Percentiles rank a stretch among this genome's conserved stretches.
Evolutionary conservation across 2,888 invertebrate species (phyloP).

Genomic region (Eupithecia subumbrata): DNA sequence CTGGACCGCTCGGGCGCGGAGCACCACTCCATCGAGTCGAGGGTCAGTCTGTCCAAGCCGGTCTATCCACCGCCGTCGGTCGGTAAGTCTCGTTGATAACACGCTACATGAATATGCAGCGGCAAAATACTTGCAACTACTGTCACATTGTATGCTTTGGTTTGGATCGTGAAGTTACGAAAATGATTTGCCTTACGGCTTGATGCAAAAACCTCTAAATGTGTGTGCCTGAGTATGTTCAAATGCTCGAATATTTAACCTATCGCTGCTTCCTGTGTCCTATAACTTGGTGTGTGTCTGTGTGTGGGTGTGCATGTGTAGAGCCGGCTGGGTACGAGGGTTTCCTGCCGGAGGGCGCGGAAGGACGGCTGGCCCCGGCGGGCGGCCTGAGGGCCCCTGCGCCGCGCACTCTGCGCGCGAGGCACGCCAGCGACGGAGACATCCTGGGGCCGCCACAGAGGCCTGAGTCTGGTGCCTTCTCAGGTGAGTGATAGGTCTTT

Average conservation of each 20-base stretch:
- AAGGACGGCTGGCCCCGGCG: slow-evolving; percentile 39
- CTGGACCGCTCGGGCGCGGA: slow-evolving; percentile 70
- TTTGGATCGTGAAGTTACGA: background rate
- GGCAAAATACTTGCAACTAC: background rate
- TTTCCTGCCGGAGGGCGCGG: slow-evolving; percentile 63
- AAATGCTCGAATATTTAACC: background rate
- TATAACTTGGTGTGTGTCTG: slow-evolving; percentile 7
- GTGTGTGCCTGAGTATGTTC: background rate
- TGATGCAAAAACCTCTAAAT: background rate
- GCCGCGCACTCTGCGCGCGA: slow-evolving; percentile 50
- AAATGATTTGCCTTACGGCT: background rate
- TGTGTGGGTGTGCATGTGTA: slow-evolving; percentile 45
- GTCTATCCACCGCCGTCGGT: slow-evolving; percentile 69
- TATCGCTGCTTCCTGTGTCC: background rate
- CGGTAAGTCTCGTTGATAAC: slow-evolving; percentile 53
- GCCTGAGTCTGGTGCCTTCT: slow-evolving; percentile 76
- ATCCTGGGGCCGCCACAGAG: slow-evolving; percentile 70
- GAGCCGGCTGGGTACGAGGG: slow-evolving; percentile 72
- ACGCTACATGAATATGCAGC: background rate
- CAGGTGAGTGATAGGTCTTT: slow-evolving; percentile 58
- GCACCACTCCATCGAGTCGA: slow-evolving; percentile 67
- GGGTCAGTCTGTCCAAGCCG: slow-evolving; percentile 57
- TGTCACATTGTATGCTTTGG: background rate
- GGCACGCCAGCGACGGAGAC: slow-evolving; percentile 75
- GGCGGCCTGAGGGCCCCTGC: slow-evolving; percentile 24